These are phyloP conservation scores for Drosophila buzzatii DNA, from an alignment of 2,888 invertebrate species.

Conservation along the genomic window DNA sequence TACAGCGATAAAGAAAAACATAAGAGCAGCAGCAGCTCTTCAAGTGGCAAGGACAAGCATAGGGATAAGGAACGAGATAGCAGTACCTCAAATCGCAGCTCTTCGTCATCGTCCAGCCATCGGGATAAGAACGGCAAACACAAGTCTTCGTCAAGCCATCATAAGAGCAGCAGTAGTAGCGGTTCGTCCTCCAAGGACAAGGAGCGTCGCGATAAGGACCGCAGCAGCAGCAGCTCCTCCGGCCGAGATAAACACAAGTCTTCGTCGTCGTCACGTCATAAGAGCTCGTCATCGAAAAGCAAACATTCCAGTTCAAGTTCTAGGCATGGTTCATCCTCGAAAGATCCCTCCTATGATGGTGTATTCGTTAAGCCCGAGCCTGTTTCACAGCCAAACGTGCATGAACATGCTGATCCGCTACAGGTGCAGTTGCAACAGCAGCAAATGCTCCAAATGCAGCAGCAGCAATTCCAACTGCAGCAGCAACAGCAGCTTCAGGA, in stretches of 20 bases:
- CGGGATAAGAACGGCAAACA: conserved; percentile 86
- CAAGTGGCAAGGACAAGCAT: conserved; percentile 84
- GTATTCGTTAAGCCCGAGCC: conserved; percentile 82
- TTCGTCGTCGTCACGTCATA: conserved; percentile 67
- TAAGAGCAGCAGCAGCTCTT: conserved; percentile 75
- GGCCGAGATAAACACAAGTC: conserved; percentile 83
- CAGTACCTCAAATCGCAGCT: conserved; percentile 66
- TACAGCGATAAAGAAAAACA: conserved; percentile 85
- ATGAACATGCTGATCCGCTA: conserved; percentile 64
- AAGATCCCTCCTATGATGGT: conserved; percentile 74
- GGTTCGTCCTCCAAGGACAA: conserved; percentile 82
- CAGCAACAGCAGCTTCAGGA: conserved; percentile 26
- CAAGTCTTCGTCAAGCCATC: conserved; percentile 79
- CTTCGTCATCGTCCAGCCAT: conserved; percentile 74
- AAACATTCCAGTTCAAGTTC: conserved; percentile 85
- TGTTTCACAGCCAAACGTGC: conserved; percentile 70
- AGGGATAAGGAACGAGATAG: conserved; percentile 83
- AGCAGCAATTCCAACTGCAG: conserved; percentile 53
- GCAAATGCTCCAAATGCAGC: conserved; percentile 48
- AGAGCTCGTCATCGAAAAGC: conserved; percentile 81
- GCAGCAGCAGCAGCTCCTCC: conserved; percentile 83
- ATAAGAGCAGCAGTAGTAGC: conserved; percentile 66
- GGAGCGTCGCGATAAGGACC: conserved; percentile 85
- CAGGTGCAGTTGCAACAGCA: conserved; percentile 62
- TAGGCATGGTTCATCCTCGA: conserved; percentile 61